Evolutionary conservation across 2,888 invertebrate species (phyloP).

Genomic region (Melanchra persicariae): DNA sequence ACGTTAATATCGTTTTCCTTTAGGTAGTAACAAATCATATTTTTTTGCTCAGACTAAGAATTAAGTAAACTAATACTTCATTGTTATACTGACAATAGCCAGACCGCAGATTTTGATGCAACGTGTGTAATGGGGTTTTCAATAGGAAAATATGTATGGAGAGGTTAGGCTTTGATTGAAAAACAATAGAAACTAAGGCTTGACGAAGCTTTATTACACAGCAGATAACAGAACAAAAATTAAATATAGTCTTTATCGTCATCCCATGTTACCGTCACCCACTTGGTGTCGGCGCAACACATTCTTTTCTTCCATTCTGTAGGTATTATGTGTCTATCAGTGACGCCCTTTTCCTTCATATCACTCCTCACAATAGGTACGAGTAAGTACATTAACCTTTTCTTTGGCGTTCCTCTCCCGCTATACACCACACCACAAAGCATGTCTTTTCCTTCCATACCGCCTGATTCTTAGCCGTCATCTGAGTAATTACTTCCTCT

Average conservation of each 20-base stretch:
- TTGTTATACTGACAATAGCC: slow-evolving; percentile 18
- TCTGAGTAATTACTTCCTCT: neutral
- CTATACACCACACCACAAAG: too few relatives aligned
- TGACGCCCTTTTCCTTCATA: too few relatives aligned
- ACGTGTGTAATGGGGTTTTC: neutral
- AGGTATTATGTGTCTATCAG: too few relatives aligned
- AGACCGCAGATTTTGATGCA: slow-evolving; percentile 1
- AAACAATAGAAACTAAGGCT: neutral
- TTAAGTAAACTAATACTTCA: neutral
- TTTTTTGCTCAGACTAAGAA: neutral
- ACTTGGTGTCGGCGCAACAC: too few relatives aligned
- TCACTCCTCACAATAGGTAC: too few relatives aligned
- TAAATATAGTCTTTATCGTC: too few relatives aligned
- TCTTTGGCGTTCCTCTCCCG: neutral
- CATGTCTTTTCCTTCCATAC: neutral
- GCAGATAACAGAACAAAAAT: too few relatives aligned
- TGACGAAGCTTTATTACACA: neutral
- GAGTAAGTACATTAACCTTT: neutral
- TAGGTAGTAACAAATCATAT: slow-evolving; percentile 4
- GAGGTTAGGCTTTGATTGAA: neutral
- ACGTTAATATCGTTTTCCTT: slow-evolving; percentile 36
- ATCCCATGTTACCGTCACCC: too few relatives aligned
- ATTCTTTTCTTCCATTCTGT: too few relatives aligned
- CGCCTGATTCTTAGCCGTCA: too few relatives aligned
- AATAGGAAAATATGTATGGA: neutral